Evolutionary conservation across 2,113 vertebrate species (phyloP).

Genomic region (Electrona antarctica): DNA sequence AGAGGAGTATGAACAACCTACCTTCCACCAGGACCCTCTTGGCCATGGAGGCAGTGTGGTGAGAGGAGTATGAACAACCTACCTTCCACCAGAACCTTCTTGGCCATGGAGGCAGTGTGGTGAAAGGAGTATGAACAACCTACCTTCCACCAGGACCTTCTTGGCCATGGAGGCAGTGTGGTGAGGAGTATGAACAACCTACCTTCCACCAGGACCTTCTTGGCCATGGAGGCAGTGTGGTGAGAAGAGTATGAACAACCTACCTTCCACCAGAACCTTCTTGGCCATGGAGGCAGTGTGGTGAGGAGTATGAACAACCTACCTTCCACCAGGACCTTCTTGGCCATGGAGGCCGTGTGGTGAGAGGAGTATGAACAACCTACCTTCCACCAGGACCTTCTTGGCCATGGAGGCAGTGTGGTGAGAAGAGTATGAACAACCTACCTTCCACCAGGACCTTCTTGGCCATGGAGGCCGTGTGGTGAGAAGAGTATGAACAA

Average conservation of each 20-base stretch:
- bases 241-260: conserved; percentile 87
- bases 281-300: conserved; percentile 88
- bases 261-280: conserved; percentile 81
- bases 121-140: conserved; percentile 86
- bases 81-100: conserved; percentile 83
- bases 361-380: conserved; percentile 87
- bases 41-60: conserved; percentile 87
- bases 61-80: conserved; percentile 84
- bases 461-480: conserved; percentile 89
- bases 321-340: conserved; percentile 84
- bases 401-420: conserved; percentile 88
- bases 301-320: conserved; percentile 86
- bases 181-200: conserved; percentile 86
- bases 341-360: conserved; percentile 86
- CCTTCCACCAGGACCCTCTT: conserved; percentile 86
- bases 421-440: conserved; percentile 86
- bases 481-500: conserved; percentile 85
- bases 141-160: conserved; percentile 82
- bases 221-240: conserved; percentile 86
- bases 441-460: conserved; percentile 82
- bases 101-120: conserved; percentile 86
- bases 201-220: conserved; percentile 84
- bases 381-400: conserved; percentile 82
- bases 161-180: conserved; percentile 88
- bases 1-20: conserved; percentile 82